Percentiles rank a stretch among this genome's conserved stretches.
phyloP scores from a whole-genome alignment of 2,113 vertebrate genomes.

The Potamarius usumacintae region DNA sequence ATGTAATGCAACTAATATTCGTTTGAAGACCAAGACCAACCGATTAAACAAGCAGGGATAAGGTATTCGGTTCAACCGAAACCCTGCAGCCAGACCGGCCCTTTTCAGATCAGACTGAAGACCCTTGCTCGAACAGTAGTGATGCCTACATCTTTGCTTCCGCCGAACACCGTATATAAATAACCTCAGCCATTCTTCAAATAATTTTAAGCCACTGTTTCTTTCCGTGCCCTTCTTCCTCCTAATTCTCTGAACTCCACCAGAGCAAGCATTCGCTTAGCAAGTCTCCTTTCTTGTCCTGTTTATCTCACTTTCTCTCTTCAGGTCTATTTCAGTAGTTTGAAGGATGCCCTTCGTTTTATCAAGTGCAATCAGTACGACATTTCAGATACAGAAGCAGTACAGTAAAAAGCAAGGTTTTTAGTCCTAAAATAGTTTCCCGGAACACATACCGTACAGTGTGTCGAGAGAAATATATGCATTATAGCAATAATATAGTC shows the following conservation, averaged over 20 bases:
- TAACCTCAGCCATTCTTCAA: slow-evolving; percentile 36
- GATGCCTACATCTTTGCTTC: neutral
- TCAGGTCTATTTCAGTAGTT: slow-evolving; percentile 28
- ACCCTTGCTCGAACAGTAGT: neutral
- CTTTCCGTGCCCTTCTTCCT: slow-evolving; percentile 27
- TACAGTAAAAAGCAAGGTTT: neutral
- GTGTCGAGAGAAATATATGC: neutral
- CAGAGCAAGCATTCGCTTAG: slow-evolving; percentile 41
- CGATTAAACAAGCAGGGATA: neutral
- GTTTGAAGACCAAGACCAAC: neutral
- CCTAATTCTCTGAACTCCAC: slow-evolving; percentile 58
- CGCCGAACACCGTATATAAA: neutral
- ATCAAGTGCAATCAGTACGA: slow-evolving; percentile 22
- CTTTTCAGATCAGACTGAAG: neutral
- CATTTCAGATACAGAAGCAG: neutral
- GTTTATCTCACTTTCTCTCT: slow-evolving; percentile 11
- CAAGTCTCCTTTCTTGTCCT: slow-evolving; percentile 62
- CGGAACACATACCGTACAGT: neutral
- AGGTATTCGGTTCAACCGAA: neutral
- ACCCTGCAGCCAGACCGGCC: neutral
- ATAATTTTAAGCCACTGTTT: slow-evolving; percentile 57
- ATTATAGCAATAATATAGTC: neutral
- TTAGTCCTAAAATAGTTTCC: slow-evolving; percentile 17
- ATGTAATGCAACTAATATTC: neutral
- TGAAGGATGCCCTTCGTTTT: neutral